These are phyloP conservation scores for Serilophus lunatus DNA, from an alignment of 2,113 vertebrate genomes.

Conservation along the genomic window DNA sequence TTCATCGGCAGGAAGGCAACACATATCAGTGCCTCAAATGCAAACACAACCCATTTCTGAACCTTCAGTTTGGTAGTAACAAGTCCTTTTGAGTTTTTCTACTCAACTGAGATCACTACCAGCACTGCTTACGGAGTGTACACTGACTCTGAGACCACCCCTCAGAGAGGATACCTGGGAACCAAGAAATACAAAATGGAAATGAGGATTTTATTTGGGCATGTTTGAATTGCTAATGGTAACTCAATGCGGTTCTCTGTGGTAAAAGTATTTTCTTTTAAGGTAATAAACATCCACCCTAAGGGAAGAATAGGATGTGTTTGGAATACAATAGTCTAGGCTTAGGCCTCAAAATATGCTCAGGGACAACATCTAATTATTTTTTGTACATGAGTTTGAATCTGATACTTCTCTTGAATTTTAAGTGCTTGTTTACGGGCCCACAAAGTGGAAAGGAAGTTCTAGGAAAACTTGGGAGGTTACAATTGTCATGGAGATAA, in stretches of 20 bases:
- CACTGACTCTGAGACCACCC: neutral
- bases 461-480: slow-evolving; percentile 27
- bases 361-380: slow-evolving; percentile 1
- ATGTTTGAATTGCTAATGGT: neutral
- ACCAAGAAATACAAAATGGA: neutral
- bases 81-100: neutral
- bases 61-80: neutral
- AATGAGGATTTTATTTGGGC: neutral
- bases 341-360: slow-evolving; percentile 7
- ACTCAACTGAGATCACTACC: neutral
- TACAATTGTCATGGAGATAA: slow-evolving; percentile 32
- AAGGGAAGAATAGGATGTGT: neutral
- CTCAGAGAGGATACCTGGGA: neutral
- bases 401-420: slow-evolving; percentile 20
- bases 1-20: neutral
- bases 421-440: slow-evolving; percentile 1
- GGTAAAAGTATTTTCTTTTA: slow-evolving; percentile 37
- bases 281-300: slow-evolving; percentile 30
- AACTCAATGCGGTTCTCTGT: neutral
- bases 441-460: slow-evolving; percentile 35
- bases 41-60: neutral
- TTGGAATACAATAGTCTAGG: neutral
- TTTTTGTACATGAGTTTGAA: neutral
- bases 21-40: neutral
- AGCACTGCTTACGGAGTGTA: neutral